Evolutionary conservation across 2,888 invertebrate species (phyloP), one percentile per base, ranked within the genome.

Genomic region (Lasioglossum oenotherae): DNA sequence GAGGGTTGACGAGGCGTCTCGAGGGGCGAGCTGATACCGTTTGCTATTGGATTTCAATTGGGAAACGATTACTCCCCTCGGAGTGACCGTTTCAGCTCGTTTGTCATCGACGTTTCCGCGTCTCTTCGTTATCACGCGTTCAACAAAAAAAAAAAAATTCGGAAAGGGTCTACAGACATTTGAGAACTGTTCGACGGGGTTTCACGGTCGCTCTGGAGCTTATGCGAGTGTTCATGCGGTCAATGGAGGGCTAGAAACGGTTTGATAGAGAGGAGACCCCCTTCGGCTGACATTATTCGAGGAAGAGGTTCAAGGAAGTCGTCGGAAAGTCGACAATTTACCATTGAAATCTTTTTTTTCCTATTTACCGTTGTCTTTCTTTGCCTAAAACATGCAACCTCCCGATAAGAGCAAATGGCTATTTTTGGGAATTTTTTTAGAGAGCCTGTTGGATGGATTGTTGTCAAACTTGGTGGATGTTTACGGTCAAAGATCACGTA

Each of bases 61-160:
- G 92, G 94, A 95, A 95, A 93, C 94, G 94, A 95, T 95, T 94
- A 95, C 93, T 94, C 94, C 93, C 93, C 92, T 93, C 93, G 41
- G 92, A 93, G 92, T 94, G 94, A 93, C 69, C 85, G 78, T 78
- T 78, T 72, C 81, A 23, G 72, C 78, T 86, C 86, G 86, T 86
- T 86, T 86, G 86, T 86, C 86, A 86, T 83, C 84, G 73, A 76
- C 80, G 75, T 76, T 82, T 76, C 84, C 78, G 60, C 57, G 57
- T 49, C 84, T 73, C 46, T 23, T 41, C 71, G 71, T 69, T 69
- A 69, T 69, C 69, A 35, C 38, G 19, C 31, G 64, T 16, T 16
- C 19, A 8, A 64, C 6, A 6, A 64, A 57, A 57, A 57, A 57
- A 57, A 57, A 57, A 57, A 57, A n/a, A n/a, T 12, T 4, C n/a